Base-by-base conservation (phyloP, 2,888 invertebrate species). In the Stomorhina lunata region DNA sequence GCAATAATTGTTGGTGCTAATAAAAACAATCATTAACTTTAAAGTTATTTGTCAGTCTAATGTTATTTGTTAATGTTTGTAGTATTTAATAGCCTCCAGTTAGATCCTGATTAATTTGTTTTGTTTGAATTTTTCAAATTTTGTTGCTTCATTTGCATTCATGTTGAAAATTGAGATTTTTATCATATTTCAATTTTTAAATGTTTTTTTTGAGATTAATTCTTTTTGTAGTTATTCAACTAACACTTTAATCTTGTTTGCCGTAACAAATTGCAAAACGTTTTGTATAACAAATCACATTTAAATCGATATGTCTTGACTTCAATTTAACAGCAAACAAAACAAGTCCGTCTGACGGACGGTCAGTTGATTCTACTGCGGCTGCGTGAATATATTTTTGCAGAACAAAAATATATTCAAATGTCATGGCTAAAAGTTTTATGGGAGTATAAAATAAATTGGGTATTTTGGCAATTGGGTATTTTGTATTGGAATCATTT, bases 31-130 rank as follows among this genome's bases (percentile, higher is more conserved):
- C 57, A 76, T 72, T 81, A 43, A 71, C 25, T 66, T 79, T 59
- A 53, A 50, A 55, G 69, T 65, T 55, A 69, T 71, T 75, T 66
- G 34, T 71, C 71, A 27, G 50, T 37, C 27, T 53, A 34, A 45
- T 55, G 25, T 43, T 55, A 61, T 45, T 63, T 59, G 22, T 20
- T 20, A 20, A 29, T 57, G 27, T 27, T 43, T 29, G 50, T 76
- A 15, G 37, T 34, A 29, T 55, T 17, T 59, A 63, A 22, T 72
- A 72, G 76, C 71, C 81, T 71, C 76, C 37, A 81, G 27, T 72
- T 66, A 72, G 72, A 81, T 81, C 77, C 81, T 81, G 76, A 77
- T 81, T 66, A 77, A 77, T 81, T 66, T 71, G 40, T 57, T 50
- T 71, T 57, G 53, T 76, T 76, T 34, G 40, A 43, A 50, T 55